Evolutionary conservation across 2,888 invertebrate genomes (phyloP).

Genomic region (Drosophila monieri): DNA sequence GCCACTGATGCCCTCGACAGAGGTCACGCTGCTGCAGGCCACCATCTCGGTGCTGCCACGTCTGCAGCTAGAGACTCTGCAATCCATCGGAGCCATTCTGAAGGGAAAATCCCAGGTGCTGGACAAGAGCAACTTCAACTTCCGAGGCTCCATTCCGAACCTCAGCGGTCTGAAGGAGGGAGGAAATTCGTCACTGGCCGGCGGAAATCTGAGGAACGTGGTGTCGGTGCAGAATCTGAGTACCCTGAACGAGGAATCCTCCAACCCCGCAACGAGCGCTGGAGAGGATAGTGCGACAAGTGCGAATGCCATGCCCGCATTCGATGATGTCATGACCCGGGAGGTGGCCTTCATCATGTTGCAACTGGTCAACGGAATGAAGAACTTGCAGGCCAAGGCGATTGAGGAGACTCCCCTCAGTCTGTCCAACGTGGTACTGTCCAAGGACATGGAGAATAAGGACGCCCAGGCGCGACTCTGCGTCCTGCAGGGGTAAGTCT

Average conservation of each 20-base stretch:
- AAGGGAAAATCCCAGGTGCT: conserved; percentile 85
- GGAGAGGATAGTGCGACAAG: conserved; percentile 45
- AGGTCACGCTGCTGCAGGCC: conserved; percentile 89
- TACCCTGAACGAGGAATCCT: conserved; percentile 81
- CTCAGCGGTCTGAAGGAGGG: conserved; percentile 80
- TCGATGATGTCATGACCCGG: conserved; percentile 85
- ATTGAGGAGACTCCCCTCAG: conserved; percentile 91
- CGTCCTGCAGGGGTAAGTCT: conserved; percentile 89
- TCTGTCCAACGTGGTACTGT: conserved; percentile 89
- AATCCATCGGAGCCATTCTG: conserved; percentile 88
- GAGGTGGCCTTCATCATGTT: conserved; percentile 92
- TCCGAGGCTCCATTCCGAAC: conserved; percentile 84
- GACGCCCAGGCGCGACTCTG: conserved; percentile 88
- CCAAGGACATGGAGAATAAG: conserved; percentile 87
- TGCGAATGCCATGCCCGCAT: conserved; percentile 79
- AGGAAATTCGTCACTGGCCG: conserved; percentile 37
- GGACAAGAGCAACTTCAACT: conserved; percentile 83
- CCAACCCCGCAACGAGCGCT: conserved; percentile 24
- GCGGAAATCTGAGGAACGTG: conserved; percentile 83
- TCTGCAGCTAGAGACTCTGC: conserved; percentile 90
- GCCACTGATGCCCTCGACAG: conserved; percentile 85
- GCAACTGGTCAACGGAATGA: conserved; percentile 92
- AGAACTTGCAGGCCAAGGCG: conserved; percentile 92
- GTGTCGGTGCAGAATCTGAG: conserved; percentile 84
- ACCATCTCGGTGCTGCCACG: conserved; percentile 90